A percentile compares a stretch with the other conserved stretches of the same genome.
Conservation (phyloP, 2,113 vertebrate species). For the Hemicordylus capensis region DNA sequence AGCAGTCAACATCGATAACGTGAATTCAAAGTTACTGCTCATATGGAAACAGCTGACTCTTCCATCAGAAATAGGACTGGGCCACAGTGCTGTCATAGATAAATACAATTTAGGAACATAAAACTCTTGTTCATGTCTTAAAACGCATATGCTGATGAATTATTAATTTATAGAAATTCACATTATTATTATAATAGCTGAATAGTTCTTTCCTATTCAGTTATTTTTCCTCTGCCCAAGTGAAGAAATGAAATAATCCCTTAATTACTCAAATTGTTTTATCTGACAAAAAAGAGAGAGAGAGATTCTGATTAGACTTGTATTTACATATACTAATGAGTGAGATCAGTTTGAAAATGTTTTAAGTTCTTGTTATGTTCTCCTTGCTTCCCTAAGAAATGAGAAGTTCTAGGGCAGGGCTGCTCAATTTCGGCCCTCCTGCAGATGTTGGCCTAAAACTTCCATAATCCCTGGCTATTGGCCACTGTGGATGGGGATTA, state of each 20-base stretch:
- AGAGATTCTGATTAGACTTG: constrained; percentile 63
- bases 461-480: too few species aligned
- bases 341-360: constrained; percentile 69
- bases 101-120: constrained; percentile 31
- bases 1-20: too few species aligned
- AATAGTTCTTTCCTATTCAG: constrained; percentile 54
- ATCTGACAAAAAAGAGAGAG: constrained; percentile 71
- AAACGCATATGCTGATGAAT: constrained; percentile 54
- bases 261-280: constrained; percentile 72
- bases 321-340: constrained; percentile 68
- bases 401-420: too few species aligned
- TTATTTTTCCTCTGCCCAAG: constrained; percentile 67
- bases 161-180: constrained; percentile 65
- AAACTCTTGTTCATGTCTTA: constrained; percentile 50
- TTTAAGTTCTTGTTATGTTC: constrained; percentile 68
- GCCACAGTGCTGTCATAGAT: neutral
- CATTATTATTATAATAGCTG: constrained; percentile 62
- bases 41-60: constrained; percentile 53
- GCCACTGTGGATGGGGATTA: too few species aligned
- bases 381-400: too few species aligned
- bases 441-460: too few species aligned
- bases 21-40: constrained; percentile 41
- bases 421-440: too few species aligned
- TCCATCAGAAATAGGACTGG: constrained; percentile 39
- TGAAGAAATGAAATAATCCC: constrained; percentile 71